Percentiles rank a stretch among this genome's conserved stretches.
phyloP scores from a whole-genome alignment of 1,140 invertebrate species.

The Formica selysi region DNA sequence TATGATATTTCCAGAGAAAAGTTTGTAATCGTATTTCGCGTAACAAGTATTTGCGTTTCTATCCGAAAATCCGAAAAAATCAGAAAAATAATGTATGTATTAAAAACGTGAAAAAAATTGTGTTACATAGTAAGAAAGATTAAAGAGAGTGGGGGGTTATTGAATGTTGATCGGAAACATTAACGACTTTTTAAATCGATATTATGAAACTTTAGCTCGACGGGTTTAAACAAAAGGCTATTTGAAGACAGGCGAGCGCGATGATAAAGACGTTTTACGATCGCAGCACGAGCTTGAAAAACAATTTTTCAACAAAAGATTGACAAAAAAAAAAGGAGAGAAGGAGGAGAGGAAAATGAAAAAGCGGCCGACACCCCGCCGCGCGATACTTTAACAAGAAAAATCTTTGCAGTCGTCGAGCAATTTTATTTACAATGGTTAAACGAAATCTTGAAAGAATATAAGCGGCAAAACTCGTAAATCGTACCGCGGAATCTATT shows the following conservation, averaged over 20 bases:
- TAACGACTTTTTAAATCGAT: conserved; percentile 32
- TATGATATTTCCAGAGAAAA: background rate
- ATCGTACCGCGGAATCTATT: conserved; percentile 61
- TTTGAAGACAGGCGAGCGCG: background rate
- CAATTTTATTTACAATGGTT: conserved; percentile 64
- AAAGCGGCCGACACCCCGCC: background rate
- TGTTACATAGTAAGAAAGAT: background rate
- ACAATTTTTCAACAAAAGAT: conserved; percentile 41
- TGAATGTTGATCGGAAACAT: background rate
- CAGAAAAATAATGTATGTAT: background rate
- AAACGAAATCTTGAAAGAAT: conserved; percentile 64
- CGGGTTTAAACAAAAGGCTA: conserved; percentile 30
- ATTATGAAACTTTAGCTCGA: conserved; percentile 21
- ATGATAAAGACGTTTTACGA: conserved; percentile 48
- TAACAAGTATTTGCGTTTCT: conserved; percentile 5
- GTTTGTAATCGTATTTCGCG: too few species aligned
- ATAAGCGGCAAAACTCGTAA: conserved; percentile 51
- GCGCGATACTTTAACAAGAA: conserved; percentile 56
- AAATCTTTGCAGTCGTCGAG: conserved; percentile 58
- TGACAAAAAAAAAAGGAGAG: conserved; percentile 11
- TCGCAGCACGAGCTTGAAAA: conserved; percentile 31
- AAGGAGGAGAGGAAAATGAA: background rate
- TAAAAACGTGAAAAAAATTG: background rate
- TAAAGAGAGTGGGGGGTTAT: background rate
- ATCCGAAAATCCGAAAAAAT: background rate